These are phyloP conservation scores for Cydia amplana DNA, from an alignment of 1,140 invertebrate genomes.

Conservation along the genomic window DNA sequence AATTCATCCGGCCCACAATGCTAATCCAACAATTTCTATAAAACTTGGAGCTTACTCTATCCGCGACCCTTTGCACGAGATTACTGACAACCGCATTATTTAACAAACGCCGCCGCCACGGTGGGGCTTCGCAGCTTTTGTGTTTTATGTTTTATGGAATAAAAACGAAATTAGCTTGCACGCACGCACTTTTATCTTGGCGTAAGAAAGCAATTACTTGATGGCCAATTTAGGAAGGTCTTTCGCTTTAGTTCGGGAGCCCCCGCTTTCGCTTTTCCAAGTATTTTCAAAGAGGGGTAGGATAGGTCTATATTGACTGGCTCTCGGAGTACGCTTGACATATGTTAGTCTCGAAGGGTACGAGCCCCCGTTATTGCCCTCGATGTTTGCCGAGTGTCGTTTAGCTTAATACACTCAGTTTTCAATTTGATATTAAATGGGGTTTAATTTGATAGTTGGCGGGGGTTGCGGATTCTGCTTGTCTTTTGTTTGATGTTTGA, in stretches of 20 bases:
- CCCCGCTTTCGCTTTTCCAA: neutral
- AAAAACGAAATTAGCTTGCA: conserved; percentile 26
- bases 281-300: neutral
- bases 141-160: neutral
- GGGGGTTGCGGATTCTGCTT: conserved; percentile 22
- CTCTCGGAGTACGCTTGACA: neutral
- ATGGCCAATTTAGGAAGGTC: neutral
- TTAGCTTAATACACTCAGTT: conserved; percentile 27
- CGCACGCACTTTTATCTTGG: conserved; percentile 29
- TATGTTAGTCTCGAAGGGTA: conserved; percentile 21
- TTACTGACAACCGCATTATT: conserved; percentile 8
- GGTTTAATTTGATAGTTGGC: conserved; percentile 31
- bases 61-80: conserved; percentile 12
- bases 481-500: conserved; percentile 19
- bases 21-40: conserved; percentile 30
- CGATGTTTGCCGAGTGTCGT: conserved; percentile 31
- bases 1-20: conserved; percentile 26
- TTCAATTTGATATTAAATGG: conserved; percentile 32
- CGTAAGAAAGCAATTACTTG: conserved; percentile 29
- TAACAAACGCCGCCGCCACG: conserved; percentile 4
- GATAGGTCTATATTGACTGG: neutral
- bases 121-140: neutral
- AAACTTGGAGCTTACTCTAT: conserved; percentile 13
- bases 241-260: too few species aligned
- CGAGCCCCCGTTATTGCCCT: conserved; percentile 17